A percentile compares a stretch with the other conserved stretches of the same genome.
phyloP scores from a whole-genome alignment of 2,888 invertebrate genomes.

The Chymomyza amoena region DNA sequence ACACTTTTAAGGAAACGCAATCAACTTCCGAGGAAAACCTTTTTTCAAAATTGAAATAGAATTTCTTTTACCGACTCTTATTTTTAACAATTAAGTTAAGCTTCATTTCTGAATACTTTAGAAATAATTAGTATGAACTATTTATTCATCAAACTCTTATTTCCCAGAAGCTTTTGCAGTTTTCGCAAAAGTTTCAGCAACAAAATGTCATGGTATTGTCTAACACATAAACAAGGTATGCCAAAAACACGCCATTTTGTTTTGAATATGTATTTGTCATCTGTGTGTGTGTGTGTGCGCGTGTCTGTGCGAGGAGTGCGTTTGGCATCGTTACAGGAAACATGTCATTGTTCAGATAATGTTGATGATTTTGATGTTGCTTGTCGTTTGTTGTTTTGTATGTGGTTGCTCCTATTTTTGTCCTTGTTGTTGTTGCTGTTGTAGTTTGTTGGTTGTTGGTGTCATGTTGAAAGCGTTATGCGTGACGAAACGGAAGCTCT shows the following conservation, averaged over 20 bases:
- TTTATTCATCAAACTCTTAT: no score
- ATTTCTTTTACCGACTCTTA: no score
- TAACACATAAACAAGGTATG: background rate
- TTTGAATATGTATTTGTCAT: background rate
- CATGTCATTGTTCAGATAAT: slow-evolving; percentile 52
- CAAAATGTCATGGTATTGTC: background rate
- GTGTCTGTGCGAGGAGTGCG: background rate
- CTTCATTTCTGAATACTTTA: no score
- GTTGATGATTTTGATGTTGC: slow-evolving; percentile 67
- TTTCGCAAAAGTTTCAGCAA: no score
- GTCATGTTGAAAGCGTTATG: slow-evolving; percentile 66
- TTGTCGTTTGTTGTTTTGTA: background rate
- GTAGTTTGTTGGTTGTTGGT: slow-evolving; percentile 65
- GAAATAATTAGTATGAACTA: no score
- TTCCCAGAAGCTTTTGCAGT: no score
- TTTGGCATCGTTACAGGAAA: background rate
- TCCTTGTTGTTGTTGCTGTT: slow-evolving; percentile 68
- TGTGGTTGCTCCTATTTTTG: background rate
- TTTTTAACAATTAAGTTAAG: no score
- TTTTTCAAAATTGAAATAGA: no score
- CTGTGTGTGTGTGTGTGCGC: background rate
- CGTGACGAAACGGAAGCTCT: slow-evolving; percentile 66
- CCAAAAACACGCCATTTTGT: background rate
- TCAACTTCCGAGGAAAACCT: no score
- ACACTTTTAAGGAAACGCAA: no score